phyloP scores from a whole-genome alignment of 2,797 vertebrate species.

The Erpetoichthys calabaricus region DNA sequence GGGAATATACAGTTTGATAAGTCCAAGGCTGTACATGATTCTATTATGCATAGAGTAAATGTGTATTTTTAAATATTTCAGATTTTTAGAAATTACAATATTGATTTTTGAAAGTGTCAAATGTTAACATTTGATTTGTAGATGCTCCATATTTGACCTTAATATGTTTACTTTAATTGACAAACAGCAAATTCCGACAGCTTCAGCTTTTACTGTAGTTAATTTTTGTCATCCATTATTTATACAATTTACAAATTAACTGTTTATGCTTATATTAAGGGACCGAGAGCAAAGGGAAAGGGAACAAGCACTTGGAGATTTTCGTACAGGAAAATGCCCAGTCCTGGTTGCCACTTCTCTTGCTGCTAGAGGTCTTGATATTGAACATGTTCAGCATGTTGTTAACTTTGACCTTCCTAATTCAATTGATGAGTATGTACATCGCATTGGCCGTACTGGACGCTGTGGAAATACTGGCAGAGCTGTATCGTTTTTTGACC shows the following conservation, averaged over 20 bases:
- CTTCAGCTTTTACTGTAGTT: background rate
- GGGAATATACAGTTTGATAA: no score
- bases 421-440: slow-evolving; percentile 80
- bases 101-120: no score
- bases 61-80: no score
- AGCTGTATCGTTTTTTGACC: slow-evolving; percentile 77
- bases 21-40: no score
- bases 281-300: slow-evolving; percentile 79
- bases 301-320: slow-evolving; percentile 69
- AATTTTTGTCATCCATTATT: background rate
- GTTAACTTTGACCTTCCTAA: slow-evolving; percentile 84
- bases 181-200: background rate
- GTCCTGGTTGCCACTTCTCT: slow-evolving; percentile 87
- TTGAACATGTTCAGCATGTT: slow-evolving; percentile 83
- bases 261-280: slow-evolving; percentile 28
- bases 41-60: no score
- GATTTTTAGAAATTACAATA: no score
- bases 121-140: no score
- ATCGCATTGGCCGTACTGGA: slow-evolving; percentile 85
- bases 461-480: slow-evolving; percentile 81
- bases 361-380: slow-evolving; percentile 82
- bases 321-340: slow-evolving; percentile 67
- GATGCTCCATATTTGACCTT: background rate
- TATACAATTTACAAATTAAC: background rate
- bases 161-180: background rate